Percentiles rank a stretch among this genome's conserved stretches.
These are phyloP conservation scores for Carpatolechia fugitivella DNA, from an alignment of 2,888 invertebrate species.

Conservation along the genomic window DNA sequence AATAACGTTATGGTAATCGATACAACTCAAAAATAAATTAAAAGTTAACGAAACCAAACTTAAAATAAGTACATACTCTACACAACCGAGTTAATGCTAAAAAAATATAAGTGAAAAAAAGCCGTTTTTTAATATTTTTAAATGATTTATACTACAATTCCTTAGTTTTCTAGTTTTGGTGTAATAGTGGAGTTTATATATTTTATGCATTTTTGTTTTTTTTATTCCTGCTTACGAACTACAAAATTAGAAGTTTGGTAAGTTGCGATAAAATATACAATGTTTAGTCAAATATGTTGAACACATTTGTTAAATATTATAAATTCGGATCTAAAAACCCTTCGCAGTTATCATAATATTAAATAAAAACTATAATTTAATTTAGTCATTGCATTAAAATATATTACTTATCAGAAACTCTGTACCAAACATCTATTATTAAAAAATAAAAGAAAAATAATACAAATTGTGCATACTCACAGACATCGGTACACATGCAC, in stretches of 20 bases:
- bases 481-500: conserved; percentile 72
- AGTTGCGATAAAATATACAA: conserved; percentile 42
- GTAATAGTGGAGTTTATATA: conserved; percentile 66
- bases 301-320: conserved; percentile 30
- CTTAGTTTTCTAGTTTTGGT: conserved; percentile 61
- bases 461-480: conserved; percentile 77
- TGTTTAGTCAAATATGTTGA: conserved; percentile 29
- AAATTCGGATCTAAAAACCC: conserved; percentile 54
- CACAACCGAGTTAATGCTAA: conserved; percentile 73
- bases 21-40: conserved; percentile 69
- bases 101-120: conserved; percentile 52
- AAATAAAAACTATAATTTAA: conserved; percentile 29
- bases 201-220: conserved; percentile 46
- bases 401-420: conserved; percentile 59
- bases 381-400: conserved; percentile 26
- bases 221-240: conserved; percentile 53
- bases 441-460: conserved; percentile 45
- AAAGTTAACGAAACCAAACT: conserved; percentile 51
- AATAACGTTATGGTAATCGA: conserved; percentile 59
- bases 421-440: conserved; percentile 46
- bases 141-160: conserved; percentile 36
- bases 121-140: conserved; percentile 38
- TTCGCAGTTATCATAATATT: conserved; percentile 50
- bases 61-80: conserved; percentile 81
- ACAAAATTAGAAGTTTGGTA: conserved; percentile 60